Conservation (phyloP, 2,888 invertebrate species). For the Andricus curvator region DNA sequence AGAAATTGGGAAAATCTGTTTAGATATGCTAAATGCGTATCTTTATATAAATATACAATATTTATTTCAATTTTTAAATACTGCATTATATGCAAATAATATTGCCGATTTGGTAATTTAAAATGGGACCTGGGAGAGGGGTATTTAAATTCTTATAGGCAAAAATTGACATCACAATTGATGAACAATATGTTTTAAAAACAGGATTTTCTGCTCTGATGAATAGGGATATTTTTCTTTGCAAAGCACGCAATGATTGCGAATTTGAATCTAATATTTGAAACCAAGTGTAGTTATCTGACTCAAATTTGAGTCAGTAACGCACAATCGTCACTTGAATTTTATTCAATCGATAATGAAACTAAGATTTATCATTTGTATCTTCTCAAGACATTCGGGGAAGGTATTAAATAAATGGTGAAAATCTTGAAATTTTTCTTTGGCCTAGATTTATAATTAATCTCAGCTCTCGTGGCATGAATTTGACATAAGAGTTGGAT, state of each 20-base stretch:
- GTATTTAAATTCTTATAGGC: background rate
- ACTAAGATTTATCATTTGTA: background rate
- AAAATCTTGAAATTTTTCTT: background rate
- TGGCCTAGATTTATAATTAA: background rate
- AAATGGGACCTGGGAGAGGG: background rate
- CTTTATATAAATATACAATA: background rate
- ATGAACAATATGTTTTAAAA: background rate
- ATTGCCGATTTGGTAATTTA: background rate
- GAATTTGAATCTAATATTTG: background rate
- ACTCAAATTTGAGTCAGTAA: background rate
- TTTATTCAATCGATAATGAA: background rate
- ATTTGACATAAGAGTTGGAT: background rate
- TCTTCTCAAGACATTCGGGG: background rate
- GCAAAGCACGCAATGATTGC: background rate
- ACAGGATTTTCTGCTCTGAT: background rate
- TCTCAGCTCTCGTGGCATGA: background rate
- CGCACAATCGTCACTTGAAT: background rate
- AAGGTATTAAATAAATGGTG: background rate
- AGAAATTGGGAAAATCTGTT: background rate
- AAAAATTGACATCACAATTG: background rate
- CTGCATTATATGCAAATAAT: background rate
- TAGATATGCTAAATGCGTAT: background rate
- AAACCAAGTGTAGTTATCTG: background rate
- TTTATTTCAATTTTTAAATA: background rate
- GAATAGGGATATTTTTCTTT: background rate